These are phyloP conservation scores for Echeneis naucrates DNA, from an alignment of 2,797 vertebrate genomes.

Conservation along the genomic window DNA sequence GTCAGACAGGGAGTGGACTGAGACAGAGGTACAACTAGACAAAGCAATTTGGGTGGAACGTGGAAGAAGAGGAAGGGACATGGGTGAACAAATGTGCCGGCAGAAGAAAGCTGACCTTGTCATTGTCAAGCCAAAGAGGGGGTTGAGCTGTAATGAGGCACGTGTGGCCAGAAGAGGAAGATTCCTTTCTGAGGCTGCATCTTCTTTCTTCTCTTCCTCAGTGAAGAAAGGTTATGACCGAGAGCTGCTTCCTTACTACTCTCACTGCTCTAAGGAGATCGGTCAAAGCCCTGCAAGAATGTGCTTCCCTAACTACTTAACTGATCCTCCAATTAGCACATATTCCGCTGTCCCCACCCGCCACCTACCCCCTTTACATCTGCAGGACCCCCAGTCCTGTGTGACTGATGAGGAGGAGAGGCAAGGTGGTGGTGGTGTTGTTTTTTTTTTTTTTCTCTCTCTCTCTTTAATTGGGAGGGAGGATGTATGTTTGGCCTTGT, in stretches of 20 bases:
- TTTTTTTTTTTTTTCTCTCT: slow-evolving; percentile 6
- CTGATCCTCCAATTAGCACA: slow-evolving; percentile 86
- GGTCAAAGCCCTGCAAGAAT: slow-evolving; percentile 86
- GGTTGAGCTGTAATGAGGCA: slow-evolving; percentile 90
- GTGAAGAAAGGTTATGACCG: slow-evolving; percentile 55
- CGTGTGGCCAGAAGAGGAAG: slow-evolving; percentile 83
- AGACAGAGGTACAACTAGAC: slow-evolving; percentile 87
- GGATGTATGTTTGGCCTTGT: slow-evolving; percentile 38
- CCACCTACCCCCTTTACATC: slow-evolving; percentile 29
- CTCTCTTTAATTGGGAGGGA: slow-evolving; percentile 67
- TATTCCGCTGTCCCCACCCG: slow-evolving; percentile 63
- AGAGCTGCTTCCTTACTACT: slow-evolving; percentile 70
- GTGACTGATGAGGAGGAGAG: slow-evolving; percentile 65
- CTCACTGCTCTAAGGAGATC: slow-evolving; percentile 88
- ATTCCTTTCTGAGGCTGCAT: slow-evolving; percentile 74
- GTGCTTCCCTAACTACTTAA: slow-evolving; percentile 85
- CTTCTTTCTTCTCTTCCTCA: slow-evolving; percentile 65
- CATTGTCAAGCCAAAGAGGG: slow-evolving; percentile 72
- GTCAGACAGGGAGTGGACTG: slow-evolving; percentile 82
- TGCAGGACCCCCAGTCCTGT: slow-evolving; percentile 31
- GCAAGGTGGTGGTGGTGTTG: slow-evolving; percentile 47
- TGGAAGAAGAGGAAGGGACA: slow-evolving; percentile 52
- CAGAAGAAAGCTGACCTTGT: slow-evolving; percentile 72
- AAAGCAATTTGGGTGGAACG: slow-evolving; percentile 82
- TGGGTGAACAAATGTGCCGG: slow-evolving; percentile 68